Percentiles rank a stretch among this genome's conserved stretches.
Evolutionary conservation across 1,140 invertebrate genomes (phyloP).

Genomic region (Drosophila takahashii): DNA sequence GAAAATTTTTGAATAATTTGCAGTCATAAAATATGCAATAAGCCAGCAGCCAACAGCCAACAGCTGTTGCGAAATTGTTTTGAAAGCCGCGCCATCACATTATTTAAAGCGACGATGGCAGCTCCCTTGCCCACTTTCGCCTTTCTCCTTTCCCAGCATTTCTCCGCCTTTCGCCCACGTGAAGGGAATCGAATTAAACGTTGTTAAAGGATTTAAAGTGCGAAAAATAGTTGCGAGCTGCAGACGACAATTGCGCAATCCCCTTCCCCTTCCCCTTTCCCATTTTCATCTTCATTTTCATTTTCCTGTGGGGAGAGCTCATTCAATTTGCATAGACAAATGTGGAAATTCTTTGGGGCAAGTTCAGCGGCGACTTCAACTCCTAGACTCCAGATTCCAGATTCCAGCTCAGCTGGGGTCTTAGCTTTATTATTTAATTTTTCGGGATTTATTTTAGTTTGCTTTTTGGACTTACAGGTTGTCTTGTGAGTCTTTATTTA

Average conservation of each 20-base stretch:
- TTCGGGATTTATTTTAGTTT: neutral
- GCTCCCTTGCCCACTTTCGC: neutral
- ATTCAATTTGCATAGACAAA: constrained; percentile 45
- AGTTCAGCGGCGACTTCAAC: constrained; percentile 1
- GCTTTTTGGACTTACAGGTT: neutral
- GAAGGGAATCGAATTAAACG: constrained; percentile 61
- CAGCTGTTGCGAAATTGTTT: constrained; percentile 85
- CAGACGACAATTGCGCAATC: constrained; percentile 40
- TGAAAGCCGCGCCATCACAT: constrained; percentile 85
- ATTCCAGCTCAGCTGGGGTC: constrained; percentile 15
- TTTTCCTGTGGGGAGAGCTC: neutral
- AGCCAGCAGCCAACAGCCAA: constrained; percentile 72
- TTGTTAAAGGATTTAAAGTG: constrained; percentile 69
- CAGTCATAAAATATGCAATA: constrained; percentile 85
- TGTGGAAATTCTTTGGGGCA: constrained; percentile 39
- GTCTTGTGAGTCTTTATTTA: neutral
- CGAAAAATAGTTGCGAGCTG: constrained; percentile 38
- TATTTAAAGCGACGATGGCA: constrained; percentile 79
- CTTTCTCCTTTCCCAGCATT: neutral
- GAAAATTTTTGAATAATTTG: constrained; percentile 85
- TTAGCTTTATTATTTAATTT: neutral
- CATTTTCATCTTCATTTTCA: constrained; percentile 10
- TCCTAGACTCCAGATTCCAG: no score
- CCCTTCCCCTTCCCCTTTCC: no score
- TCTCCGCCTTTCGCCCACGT: constrained; percentile 12